Percentiles rank a stretch among this genome's conserved stretches.
Conservation (phyloP, 2,888 invertebrate genomes). For the Mesochorus sp. region DNA sequence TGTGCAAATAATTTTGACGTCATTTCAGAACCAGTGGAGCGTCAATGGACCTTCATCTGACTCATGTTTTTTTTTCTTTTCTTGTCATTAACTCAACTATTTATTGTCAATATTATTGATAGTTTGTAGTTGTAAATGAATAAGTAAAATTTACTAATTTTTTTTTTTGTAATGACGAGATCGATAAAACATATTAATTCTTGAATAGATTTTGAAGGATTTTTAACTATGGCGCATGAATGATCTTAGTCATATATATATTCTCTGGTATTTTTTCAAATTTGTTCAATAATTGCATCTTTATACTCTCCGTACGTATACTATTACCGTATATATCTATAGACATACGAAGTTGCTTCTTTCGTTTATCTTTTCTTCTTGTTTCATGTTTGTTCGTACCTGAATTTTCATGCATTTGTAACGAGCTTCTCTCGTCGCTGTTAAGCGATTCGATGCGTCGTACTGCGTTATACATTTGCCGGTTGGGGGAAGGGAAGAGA, state of each 20-base stretch:
- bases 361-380: slow-evolving; percentile 38
- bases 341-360: background rate
- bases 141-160: background rate
- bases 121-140: background rate
- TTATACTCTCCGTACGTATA: slow-evolving; percentile 13
- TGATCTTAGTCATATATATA: slow-evolving; percentile 57
- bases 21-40: background rate
- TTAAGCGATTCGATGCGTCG: slow-evolving; percentile 64
- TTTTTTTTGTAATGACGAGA: background rate
- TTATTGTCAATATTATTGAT: background rate
- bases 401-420: slow-evolving; percentile 75
- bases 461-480: slow-evolving; percentile 6
- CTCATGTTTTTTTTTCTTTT: too few relatives aligned
- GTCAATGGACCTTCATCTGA: too few relatives aligned
- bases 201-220: slow-evolving; percentile 51
- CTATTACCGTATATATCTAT: background rate
- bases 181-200: too few relatives aligned
- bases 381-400: slow-evolving; percentile 50
- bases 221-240: too few relatives aligned
- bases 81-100: too few relatives aligned
- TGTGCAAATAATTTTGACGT: background rate
- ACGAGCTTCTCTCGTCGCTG: slow-evolving; percentile 64
- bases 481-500: background rate
- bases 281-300: slow-evolving; percentile 34
- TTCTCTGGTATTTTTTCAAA: background rate